phyloP scores from a whole-genome alignment of 2,113 vertebrate genomes.

The Brachypodius melanocephalos region DNA sequence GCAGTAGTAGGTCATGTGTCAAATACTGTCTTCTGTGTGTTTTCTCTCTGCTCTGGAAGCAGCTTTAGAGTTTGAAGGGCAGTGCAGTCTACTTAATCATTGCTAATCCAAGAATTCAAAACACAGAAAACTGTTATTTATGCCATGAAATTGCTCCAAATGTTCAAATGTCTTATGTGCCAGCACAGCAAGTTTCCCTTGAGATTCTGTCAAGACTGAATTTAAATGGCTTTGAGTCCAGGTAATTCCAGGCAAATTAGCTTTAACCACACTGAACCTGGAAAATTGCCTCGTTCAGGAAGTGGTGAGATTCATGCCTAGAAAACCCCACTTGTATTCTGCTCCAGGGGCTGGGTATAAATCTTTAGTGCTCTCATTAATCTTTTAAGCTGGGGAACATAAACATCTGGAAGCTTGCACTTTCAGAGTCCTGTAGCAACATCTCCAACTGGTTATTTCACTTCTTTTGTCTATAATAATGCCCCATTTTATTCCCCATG shows the following conservation, averaged over 20 bases:
- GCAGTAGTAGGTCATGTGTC: not conserved
- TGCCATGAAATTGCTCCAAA: not conserved
- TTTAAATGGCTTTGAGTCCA: constrained; percentile 34
- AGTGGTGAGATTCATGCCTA: not conserved
- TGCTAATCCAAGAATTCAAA: not conserved
- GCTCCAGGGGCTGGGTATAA: constrained; percentile 41
- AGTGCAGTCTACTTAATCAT: not conserved
- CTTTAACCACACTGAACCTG: constrained; percentile 3
- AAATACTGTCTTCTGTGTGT: not conserved
- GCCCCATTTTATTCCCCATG: constrained; percentile 50
- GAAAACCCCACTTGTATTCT: constrained; percentile 35
- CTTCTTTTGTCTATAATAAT: constrained; percentile 54
- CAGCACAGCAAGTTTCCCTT: constrained; percentile 14
- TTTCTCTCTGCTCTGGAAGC: not conserved
- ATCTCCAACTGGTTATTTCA: constrained; percentile 57
- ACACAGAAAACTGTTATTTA: not conserved
- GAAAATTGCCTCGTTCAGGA: constrained; percentile 26
- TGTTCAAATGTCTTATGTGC: not conserved
- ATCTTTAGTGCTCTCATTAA: constrained; percentile 57
- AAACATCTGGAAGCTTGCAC: constrained; percentile 63
- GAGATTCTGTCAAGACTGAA: not conserved
- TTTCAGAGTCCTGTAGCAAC: constrained; percentile 48
- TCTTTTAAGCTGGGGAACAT: constrained; percentile 52
- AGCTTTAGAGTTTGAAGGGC: not conserved
- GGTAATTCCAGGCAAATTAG: constrained; percentile 48